These are phyloP conservation scores for Drosophila paulistorum DNA, from an alignment of 1,140 invertebrate genomes.

Conservation along the genomic window DNA sequence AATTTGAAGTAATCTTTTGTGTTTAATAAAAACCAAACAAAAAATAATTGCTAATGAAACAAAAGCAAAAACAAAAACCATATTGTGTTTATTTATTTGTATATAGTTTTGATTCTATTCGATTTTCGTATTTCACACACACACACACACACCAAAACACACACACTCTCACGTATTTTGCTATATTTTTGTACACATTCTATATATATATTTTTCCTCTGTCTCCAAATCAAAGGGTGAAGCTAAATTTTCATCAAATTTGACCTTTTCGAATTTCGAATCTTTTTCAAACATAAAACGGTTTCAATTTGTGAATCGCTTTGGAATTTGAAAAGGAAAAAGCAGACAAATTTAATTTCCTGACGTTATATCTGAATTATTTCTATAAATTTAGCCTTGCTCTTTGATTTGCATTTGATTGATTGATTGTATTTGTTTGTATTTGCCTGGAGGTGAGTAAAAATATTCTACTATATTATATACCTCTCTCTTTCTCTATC, in stretches of 20 bases:
- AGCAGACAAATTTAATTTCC: too few species aligned
- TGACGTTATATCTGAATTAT: too few species aligned
- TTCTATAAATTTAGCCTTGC: not conserved
- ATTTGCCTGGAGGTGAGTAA: conserved; percentile 8
- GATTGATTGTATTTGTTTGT: not conserved
- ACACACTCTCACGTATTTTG: conserved; percentile 8
- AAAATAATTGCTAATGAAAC: conserved; percentile 60
- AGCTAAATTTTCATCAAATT: not conserved
- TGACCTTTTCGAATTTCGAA: too few species aligned
- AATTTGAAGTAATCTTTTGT: conserved; percentile 72
- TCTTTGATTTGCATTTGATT: conserved; percentile 5
- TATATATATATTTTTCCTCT: conserved; percentile 5
- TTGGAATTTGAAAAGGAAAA: too few species aligned
- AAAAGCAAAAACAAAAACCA: conserved; percentile 52
- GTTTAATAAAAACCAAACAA: conserved; percentile 72
- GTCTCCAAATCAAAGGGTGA: conserved; percentile 15
- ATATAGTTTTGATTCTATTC: conserved; percentile 17
- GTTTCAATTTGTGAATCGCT: too few species aligned
- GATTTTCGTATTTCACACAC: conserved; percentile 41
- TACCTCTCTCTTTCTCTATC: not conserved
- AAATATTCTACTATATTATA: not conserved
- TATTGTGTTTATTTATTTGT: conserved; percentile 68
- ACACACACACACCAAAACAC: conserved; percentile 2
- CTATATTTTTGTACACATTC: too few species aligned
- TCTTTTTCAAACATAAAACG: too few species aligned